Base-by-base conservation (phyloP, 1,140 invertebrate species). In the Drosophila erecta region DNA sequence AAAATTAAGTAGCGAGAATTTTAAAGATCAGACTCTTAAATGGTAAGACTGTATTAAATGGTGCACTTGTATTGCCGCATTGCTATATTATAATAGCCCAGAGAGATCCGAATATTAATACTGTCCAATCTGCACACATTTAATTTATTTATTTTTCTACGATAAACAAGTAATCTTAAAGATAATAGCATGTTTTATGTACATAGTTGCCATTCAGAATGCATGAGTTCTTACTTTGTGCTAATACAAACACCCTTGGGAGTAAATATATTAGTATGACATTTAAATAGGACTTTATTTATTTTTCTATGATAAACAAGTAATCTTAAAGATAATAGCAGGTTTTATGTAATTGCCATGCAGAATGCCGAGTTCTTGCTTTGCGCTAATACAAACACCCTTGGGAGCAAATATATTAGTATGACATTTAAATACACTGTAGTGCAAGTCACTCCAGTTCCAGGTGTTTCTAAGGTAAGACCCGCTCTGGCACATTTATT, bases 401-500 rank as follows among this genome's bases (percentile, higher is more conserved):
- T 12, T 20, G 1, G 4, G 3, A 20, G 17, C 20, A 4, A 2
- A 43, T 37, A 20, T 43, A 10, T 20, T 12, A 11, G 7, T 22
- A 22, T 12, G 5, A 46, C 10, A 30, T 30, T 30, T 30, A 46
- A 46, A 46, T 14, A 20, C 20, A 24, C 14, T 46, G 20, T 20
- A 14, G 1, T 24, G n/a, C 15, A 6, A 50, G 3, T 50, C 46
- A 30, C 0, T 8, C 11, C 12, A 27, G 17, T 6, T 14, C 11
- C 6, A 24, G 6, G 5, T 24, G 14, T 17, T 27, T 4, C 7
- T 49, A 8, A 1, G 57, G n/a, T 1, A 14, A 30, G 14, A 44
- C 14, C 11, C 55, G 35, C 40, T n/a, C 20, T 41, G 50, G n/a
- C 35, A 35, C 15, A 33, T 30, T 65, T 51, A 46, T 20, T 40